Evolutionary conservation across 1,140 invertebrate species (phyloP), one percentile per base, ranked within the genome.

Genomic region (Drosophila ercepeae): DNA sequence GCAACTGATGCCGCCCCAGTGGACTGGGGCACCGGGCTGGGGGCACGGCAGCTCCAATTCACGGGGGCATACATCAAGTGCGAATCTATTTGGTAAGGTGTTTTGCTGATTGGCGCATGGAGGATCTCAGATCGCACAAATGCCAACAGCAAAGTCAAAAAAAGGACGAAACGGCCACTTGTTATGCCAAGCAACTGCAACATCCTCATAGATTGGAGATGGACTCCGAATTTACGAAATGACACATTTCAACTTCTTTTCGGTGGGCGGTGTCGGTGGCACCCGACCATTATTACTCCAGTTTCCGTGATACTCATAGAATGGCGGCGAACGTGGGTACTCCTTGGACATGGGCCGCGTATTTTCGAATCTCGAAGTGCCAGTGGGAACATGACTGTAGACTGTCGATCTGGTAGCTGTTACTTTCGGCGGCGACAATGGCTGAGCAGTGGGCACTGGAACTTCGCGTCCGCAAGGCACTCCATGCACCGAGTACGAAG

Each of bases 111-210:
- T 63, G 57, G 69, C 69, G 42, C 67, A 46, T 60, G 48, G 67
- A 72, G 18, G 67, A 72, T 60, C 68, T 4, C 46, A 51, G 67
- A 71, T 36, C 54, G 46, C 46, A 39, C 68, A 51, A 61, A 46
- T 52, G 54, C 54, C 54, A 72, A 60, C 34, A 73, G 69, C 69
- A 73, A 73, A 63, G 57, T 73, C 69, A 73, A 73, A 73, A 73
- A 73, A 50, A 49, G 69, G 58, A 63, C 29, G 13, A 7, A 6
- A 27, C 57, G 11, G 36, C 23, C 27, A 32, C 57, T 41, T 52
- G 42, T 57, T 53, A 27, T 5, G 16, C 27, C 41, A 60, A 52
- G 68, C 44, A 13, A 21, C 36, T 41, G 57, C 21, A 5, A 11
- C 4, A 11, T 63, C 44, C 69, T 36, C 69, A 54, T 73, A 73